phyloP scores from a whole-genome alignment of 2,888 invertebrate genomes.

The Macrophya alboannulata region DNA sequence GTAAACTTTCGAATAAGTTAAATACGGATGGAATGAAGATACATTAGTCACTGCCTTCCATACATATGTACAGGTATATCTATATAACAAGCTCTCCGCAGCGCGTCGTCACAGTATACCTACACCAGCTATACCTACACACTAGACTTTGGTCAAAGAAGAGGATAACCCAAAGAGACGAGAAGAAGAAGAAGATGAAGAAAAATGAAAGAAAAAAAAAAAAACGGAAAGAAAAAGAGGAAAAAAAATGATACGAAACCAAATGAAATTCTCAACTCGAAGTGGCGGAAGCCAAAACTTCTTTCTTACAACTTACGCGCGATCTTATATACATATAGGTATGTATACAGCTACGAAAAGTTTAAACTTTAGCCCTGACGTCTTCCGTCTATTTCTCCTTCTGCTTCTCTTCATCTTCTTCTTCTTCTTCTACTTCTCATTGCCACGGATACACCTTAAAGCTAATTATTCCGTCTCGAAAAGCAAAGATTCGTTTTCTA shows the following conservation, averaged over 20 bases:
- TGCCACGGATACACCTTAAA: not conserved
- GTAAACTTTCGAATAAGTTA: conserved; percentile 77
- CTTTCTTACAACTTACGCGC: conserved; percentile 30
- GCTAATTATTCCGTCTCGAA: not conserved
- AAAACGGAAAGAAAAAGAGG: conserved; percentile 11
- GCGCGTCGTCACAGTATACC: not conserved
- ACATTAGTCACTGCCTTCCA: conserved; percentile 68
- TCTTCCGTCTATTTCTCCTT: not conserved
- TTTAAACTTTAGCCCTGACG: conserved; percentile 14
- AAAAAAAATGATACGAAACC: conserved; percentile 39
- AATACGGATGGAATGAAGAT: conserved; percentile 75
- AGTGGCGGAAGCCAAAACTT: conserved; percentile 61
- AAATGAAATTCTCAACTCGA: conserved; percentile 54
- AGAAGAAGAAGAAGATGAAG: conserved; percentile 26
- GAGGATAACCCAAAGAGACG: conserved; percentile 28
- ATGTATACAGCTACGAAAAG: not conserved
- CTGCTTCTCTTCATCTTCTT: not conserved
- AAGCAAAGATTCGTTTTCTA: not conserved
- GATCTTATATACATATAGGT: not conserved
- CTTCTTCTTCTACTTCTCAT: not conserved
- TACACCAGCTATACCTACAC: not conserved
- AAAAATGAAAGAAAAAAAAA: not conserved
- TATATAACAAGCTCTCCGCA: conserved; percentile 1
- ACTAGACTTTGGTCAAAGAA: not conserved
- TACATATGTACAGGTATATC: conserved; percentile 1